phyloP scores from a whole-genome alignment of 2,888 invertebrate species.

The Proisotoma minuta region DNA sequence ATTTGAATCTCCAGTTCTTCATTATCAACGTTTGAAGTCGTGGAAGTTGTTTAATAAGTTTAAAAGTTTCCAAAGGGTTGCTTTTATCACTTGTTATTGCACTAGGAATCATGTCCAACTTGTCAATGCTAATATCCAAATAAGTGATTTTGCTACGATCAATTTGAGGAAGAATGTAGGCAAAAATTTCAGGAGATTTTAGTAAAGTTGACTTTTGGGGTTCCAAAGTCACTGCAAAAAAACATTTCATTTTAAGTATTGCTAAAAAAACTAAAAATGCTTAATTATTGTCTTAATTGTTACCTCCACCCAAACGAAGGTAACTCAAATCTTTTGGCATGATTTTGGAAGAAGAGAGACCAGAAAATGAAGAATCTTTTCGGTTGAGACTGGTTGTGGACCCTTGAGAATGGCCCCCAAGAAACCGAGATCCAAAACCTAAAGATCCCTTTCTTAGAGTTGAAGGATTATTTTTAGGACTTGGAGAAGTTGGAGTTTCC shows the following conservation, averaged over 20 bases:
- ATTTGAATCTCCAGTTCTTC: slow-evolving; percentile 39
- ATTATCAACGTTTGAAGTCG: slow-evolving; percentile 40
- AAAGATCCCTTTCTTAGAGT: background rate
- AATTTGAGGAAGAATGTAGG: slow-evolving; percentile 32
- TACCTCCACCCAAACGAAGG: slow-evolving; percentile 43
- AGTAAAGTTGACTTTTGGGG: slow-evolving; percentile 37
- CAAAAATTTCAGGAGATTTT: slow-evolving; percentile 38
- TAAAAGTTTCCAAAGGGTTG: slow-evolving; percentile 36
- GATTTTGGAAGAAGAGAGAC: background rate
- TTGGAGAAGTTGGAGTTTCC: background rate
- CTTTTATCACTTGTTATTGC: slow-evolving; percentile 37
- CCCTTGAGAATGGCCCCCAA: background rate
- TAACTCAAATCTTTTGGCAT: slow-evolving; percentile 38
- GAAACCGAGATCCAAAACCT: background rate
- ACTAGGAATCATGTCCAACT: slow-evolving; percentile 27
- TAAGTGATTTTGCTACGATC: slow-evolving; percentile 43
- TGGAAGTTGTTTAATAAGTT: slow-evolving; percentile 40
- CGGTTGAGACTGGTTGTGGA: slow-evolving; percentile 13
- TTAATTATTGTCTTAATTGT: too few relatives aligned
- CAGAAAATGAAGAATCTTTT: slow-evolving; percentile 10
- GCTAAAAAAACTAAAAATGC: too few relatives aligned
- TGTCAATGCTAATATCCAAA: slow-evolving; percentile 41
- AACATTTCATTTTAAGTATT: too few relatives aligned
- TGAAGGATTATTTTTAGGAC: background rate
- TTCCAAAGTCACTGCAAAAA: slow-evolving; percentile 40